Percentiles rank a stretch among this genome's conserved stretches.
Evolutionary conservation across 2,113 vertebrate genomes (phyloP).

Genomic region (Chionomys nivalis): DNA sequence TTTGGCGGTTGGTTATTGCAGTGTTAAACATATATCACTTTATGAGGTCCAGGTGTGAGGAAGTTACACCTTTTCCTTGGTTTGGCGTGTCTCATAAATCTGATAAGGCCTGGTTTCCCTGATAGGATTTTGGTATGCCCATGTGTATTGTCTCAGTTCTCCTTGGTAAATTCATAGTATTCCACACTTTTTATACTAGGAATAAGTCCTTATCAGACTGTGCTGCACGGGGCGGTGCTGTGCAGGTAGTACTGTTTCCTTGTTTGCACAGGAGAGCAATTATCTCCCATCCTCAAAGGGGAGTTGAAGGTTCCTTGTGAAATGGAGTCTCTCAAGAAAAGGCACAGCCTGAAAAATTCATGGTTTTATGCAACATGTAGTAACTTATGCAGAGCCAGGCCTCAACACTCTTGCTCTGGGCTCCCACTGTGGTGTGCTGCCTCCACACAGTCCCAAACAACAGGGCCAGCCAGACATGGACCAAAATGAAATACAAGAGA

Average conservation of each 20-base stretch:
- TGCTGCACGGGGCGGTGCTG: not conserved
- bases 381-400: not conserved
- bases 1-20: not conserved
- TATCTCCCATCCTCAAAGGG: not conserved
- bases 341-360: not conserved
- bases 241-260: not conserved
- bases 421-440: accelerated
- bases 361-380: not conserved
- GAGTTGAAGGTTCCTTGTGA: not conserved
- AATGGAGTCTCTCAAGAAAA: not conserved
- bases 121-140: not conserved
- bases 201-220: not conserved
- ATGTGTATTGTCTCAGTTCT: not conserved
- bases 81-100: not conserved
- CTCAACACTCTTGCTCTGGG: not conserved
- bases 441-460: not conserved
- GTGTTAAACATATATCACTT: not conserved
- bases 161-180: not conserved
- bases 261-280: not conserved
- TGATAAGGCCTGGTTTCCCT: not conserved
- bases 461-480: too few species aligned
- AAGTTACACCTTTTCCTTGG: not conserved
- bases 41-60: not conserved
- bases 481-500: not conserved
- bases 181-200: not conserved